Evolutionary conservation across 2,888 invertebrate genomes (phyloP), one percentile per base, ranked within the genome.

Genomic region (Celastrina argiolus): DNA sequence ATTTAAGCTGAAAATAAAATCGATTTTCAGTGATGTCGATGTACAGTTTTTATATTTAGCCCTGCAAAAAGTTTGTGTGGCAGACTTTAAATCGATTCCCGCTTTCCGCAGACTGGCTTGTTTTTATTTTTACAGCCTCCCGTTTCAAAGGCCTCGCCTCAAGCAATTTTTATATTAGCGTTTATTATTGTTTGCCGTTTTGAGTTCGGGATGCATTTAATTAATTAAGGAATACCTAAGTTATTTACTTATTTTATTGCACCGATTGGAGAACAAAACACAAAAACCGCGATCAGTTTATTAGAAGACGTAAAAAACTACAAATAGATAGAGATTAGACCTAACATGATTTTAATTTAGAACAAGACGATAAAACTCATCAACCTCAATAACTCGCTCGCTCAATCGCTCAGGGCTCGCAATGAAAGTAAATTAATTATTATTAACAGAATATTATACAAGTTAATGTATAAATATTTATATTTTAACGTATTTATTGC

Each of bases 41-140:
- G 66, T 26, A 63, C 22, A 68, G 61, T 67, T 71, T 71, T 71
- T 64, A 65, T 65, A 66, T 71, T 59, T 28, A 42, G 26, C 66
- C 56, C 45, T 56, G 64, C 51, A 66, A 71, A 70, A 68, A 68
- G 42, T 68, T 67, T 65, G 16, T 45, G 64, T 64, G 67, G 66
- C 67, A 65, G 70, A 65, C 64, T 68, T 68, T 66, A 68, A 70
- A 73, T 71, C 72, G 71, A 72, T 73, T 70, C 69, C 67, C 70
- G 64, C 68, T 68, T 68, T 70, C 73, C 73, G 71, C 73, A 73
- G 73, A 72, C 71, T 68, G 65, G 72, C 66, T 71, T 66, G 69
- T 71, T 69, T 71, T 68, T 65, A 68, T 73, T 72, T 69, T 71
- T 68, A 69, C 71, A 63, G 66, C 68, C 69, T 69, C 66, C 65